These are phyloP conservation scores for Acleris laterana DNA, from an alignment of 2,888 invertebrate species.

Conservation along the genomic window DNA sequence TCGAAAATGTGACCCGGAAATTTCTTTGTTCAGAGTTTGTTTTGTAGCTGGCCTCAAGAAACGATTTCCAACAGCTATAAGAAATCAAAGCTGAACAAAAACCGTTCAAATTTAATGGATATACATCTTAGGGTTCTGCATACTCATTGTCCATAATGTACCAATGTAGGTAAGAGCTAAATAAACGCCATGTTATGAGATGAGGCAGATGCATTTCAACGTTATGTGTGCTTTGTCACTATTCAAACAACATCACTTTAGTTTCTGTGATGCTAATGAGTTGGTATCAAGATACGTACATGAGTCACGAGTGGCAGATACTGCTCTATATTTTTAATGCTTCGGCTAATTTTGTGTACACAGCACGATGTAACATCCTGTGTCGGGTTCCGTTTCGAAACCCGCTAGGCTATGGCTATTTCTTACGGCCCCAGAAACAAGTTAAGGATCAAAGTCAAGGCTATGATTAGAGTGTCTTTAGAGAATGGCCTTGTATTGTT, in stretches of 20 bases:
- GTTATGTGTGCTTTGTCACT: slow-evolving; percentile 30
- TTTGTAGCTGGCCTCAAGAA: not conserved
- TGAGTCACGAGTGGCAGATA: slow-evolving; percentile 21
- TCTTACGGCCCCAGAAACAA: not conserved
- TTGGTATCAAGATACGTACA: slow-evolving; percentile 10
- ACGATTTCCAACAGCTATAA: not conserved
- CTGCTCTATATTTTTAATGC: slow-evolving; percentile 19
- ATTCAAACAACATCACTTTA: slow-evolving; percentile 29
- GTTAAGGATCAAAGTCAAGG: too few species aligned
- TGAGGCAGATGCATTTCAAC: slow-evolving; percentile 22
- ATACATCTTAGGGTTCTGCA: slow-evolving; percentile 4
- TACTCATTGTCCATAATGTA: not conserved
- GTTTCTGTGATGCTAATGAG: slow-evolving; percentile 28
- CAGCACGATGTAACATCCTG: not conserved
- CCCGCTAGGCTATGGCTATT: not conserved
- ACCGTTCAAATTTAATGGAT: not conserved
- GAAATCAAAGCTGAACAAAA: not conserved
- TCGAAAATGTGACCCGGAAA: not conserved
- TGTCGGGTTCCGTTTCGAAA: not conserved
- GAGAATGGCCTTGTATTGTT: too few species aligned
- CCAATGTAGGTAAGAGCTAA: not conserved
- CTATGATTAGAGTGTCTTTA: too few species aligned
- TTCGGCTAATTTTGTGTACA: not conserved
- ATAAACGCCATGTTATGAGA: not conserved
- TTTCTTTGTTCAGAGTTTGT: not conserved